Base-by-base conservation (phyloP, 2,797 vertebrate genomes). In the Falco biarmicus region DNA sequence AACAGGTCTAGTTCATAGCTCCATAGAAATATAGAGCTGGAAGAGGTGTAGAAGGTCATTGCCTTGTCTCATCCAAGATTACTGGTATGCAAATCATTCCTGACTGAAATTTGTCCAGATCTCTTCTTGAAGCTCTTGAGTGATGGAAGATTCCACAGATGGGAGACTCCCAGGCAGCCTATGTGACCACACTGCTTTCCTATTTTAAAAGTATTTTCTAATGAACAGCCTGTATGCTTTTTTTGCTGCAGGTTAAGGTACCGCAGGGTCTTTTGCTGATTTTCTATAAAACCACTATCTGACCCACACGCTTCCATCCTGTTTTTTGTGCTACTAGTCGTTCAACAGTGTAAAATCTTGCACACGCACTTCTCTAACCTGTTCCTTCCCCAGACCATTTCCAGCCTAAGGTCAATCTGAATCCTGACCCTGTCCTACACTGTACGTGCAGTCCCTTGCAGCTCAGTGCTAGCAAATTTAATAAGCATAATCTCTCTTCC, bases 291-390 rank as follows among this genome's bases (percentile, higher is more conserved):
- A 69, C 37, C 56, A 54, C 29, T 60, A 0, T n/a, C n/a, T 7
- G 5, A 71, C 34, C 20, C 13, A 7, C 31, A 37, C 25, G 28
- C 81, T 77, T 57, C 71, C 50, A 24, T 34, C 65, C 64, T 74
- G 2, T 8, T 89, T 84, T 60, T 78, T 39, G 16, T 69, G 47
- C 37, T 80, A 34, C 15, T 69, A 15, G 15, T 69, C 68, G 50
- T 64, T 83, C 17, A 83, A 4, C 13, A 73, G 22, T 48, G 37
- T 61, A 43, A 76, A 47, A 80, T 45, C 47, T 68, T 5, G 2
- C 0, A 0, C 37, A 17, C 48, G 13, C 2, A 9, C 31, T 65
- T 56, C 37, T 69, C 60, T 64, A 69, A 68, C 8, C 6, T 16
- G 1, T 86, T 77, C 32, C 21, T 80, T 73, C 50, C 54, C 68